phyloP scores from a whole-genome alignment of 2,888 invertebrate species.

The Ectobius pallidus region DNA sequence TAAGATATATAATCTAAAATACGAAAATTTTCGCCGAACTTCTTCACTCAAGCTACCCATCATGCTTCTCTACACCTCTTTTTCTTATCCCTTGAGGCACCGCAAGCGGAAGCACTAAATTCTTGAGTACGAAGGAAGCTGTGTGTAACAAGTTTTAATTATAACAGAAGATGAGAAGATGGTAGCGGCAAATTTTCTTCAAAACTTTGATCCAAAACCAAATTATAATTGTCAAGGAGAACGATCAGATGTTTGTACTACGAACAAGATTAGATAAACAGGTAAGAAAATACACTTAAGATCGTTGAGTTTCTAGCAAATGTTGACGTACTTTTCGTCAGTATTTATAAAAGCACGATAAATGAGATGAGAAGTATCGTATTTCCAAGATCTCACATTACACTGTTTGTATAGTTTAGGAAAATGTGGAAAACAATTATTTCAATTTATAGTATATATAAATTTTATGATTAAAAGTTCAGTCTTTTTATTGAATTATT shows the following conservation, averaged over 20 bases:
- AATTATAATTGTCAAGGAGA: background rate
- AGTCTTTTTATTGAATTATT: no score
- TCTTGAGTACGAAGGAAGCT: background rate
- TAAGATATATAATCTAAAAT: background rate
- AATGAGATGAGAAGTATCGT: no score
- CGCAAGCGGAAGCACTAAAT: background rate
- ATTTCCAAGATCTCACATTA: no score
- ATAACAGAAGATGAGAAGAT: background rate
- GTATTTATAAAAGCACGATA: no score
- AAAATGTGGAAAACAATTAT: no score
- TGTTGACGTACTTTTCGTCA: no score
- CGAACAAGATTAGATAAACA: no score
- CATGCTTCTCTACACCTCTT: background rate
- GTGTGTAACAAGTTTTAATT: constrained; percentile 4
- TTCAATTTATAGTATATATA: no score
- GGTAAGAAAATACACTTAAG: no score
- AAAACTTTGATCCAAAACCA: background rate
- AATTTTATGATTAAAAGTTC: no score
- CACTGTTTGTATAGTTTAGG: no score
- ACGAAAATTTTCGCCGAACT: background rate
- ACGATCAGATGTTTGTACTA: background rate
- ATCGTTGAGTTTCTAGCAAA: no score
- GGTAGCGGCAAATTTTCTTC: background rate
- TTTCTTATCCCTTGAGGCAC: background rate
- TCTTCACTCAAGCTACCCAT: background rate